Conservation (phyloP, 2,113 vertebrate species). For the Stictonetta naevosa region DNA sequence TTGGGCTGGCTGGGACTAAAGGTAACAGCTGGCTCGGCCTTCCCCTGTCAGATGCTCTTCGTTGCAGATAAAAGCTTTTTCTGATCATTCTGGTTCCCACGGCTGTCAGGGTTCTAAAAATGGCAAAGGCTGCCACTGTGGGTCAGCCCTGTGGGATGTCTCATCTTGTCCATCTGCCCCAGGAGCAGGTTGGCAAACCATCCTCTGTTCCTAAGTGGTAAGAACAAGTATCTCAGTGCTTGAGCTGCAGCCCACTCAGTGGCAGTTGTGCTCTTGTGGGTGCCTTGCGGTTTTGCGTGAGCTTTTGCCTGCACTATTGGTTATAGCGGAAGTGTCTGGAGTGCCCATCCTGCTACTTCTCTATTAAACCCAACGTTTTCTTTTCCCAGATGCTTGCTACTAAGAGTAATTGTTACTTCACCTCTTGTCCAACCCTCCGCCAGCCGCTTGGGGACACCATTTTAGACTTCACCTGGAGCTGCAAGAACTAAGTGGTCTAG, state of each 20-base stretch:
- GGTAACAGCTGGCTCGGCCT: background rate
- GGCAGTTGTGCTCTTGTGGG: background rate
- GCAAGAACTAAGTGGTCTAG: background rate
- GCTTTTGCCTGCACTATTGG: background rate
- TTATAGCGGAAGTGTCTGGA: background rate
- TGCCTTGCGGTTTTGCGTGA: background rate
- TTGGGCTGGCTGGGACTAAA: background rate
- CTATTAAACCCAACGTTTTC: background rate
- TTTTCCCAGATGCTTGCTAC: background rate
- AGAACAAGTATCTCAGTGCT: background rate
- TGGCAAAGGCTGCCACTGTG: background rate
- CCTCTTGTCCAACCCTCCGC: background rate
- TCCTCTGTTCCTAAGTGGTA: background rate
- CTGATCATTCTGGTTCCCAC: background rate
- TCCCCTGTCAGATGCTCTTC: background rate
- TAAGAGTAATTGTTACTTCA: background rate
- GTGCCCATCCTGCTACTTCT: background rate
- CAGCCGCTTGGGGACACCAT: background rate
- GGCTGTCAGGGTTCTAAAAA: background rate
- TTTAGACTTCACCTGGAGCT: background rate
- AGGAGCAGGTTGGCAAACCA: background rate
- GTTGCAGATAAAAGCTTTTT: background rate
- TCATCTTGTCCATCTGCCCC: background rate
- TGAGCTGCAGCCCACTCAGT: background rate
- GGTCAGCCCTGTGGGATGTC: background rate